These are phyloP conservation scores for Melipona bicolor DNA, from an alignment of 2,888 invertebrate genomes.

Conservation along the genomic window DNA sequence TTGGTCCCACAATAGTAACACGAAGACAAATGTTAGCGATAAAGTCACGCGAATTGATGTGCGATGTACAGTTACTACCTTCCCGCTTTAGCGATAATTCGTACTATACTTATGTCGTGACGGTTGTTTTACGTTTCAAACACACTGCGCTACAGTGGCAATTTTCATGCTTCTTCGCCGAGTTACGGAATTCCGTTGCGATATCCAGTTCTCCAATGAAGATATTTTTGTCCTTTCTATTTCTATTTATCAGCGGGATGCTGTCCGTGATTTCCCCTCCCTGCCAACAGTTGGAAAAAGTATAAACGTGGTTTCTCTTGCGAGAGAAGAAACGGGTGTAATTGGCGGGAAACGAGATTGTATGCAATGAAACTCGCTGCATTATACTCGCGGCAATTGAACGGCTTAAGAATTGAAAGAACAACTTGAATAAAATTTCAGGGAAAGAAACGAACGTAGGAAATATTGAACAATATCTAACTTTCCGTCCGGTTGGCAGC, in stretches of 20 bases:
- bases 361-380: background rate
- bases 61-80: constrained; percentile 65
- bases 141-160: constrained; percentile 12
- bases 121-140: constrained; percentile 36
- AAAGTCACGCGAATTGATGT: constrained; percentile 73
- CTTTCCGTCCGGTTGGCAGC: constrained; percentile 67
- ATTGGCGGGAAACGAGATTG: background rate
- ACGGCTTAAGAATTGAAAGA: background rate
- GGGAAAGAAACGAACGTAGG: constrained; percentile 65
- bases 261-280: background rate
- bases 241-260: constrained; percentile 11
- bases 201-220: constrained; percentile 11
- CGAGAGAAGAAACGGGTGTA: background rate
- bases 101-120: constrained; percentile 43
- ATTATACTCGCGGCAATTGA: background rate
- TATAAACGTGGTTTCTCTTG: background rate
- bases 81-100: constrained; percentile 67
- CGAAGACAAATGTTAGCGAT: constrained; percentile 73
- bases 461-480: constrained; percentile 77
- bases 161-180: background rate
- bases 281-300: background rate
- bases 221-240: constrained; percentile 11
- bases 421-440: background rate
- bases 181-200: constrained; percentile 13
- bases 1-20: constrained; percentile 68